A percentile compares a stretch with the other conserved stretches of the same genome.
These are phyloP conservation scores for Amia ocellicauda DNA, from an alignment of 2,113 vertebrate genomes.

Conservation along the genomic window DNA sequence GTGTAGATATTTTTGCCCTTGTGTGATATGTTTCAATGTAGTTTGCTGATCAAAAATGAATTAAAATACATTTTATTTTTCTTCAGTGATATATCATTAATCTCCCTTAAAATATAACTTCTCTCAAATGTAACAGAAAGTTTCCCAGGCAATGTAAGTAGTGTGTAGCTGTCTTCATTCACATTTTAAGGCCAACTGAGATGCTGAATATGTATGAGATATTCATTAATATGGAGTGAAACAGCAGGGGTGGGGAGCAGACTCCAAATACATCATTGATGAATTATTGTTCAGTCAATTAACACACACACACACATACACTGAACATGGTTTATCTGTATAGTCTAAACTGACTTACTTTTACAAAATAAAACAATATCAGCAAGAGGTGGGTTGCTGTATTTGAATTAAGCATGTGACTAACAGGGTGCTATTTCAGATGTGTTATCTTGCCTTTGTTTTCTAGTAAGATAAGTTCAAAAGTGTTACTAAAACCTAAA, in stretches of 20 bases:
- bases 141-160: background rate
- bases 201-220: slow-evolving; percentile 17
- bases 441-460: slow-evolving; percentile 6
- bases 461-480: slow-evolving; percentile 16
- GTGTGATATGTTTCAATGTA: no score
- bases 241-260: background rate
- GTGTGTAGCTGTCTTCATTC: background rate
- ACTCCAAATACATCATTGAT: background rate
- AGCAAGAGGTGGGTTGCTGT: slow-evolving; percentile 1
- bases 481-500: slow-evolving; percentile 21
- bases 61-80: no score
- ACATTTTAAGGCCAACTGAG: slow-evolving; percentile 2
- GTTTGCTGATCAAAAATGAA: no score
- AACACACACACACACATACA: background rate
- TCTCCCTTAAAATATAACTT: background rate
- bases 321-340: background rate
- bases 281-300: background rate
- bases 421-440: slow-evolving; percentile 17
- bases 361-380: background rate
- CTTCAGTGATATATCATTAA: no score
- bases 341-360: background rate
- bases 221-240: slow-evolving; percentile 4
- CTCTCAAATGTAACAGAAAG: background rate
- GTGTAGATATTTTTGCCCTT: no score
- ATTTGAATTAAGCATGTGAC: slow-evolving; percentile 38